These are phyloP conservation scores for Taphrorychus bicolor DNA, from an alignment of 2,888 invertebrate species.

Conservation along the genomic window DNA sequence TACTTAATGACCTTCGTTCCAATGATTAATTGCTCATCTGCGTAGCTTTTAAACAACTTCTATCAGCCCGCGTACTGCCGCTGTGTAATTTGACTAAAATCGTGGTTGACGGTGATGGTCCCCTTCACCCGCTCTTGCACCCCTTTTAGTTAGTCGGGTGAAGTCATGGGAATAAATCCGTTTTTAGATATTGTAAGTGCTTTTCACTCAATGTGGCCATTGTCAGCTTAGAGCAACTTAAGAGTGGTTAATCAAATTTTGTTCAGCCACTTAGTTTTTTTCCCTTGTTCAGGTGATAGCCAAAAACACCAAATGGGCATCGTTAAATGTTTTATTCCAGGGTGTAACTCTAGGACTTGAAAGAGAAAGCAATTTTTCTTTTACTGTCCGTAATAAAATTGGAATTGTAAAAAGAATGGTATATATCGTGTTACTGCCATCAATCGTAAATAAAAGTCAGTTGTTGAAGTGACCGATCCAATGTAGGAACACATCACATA, in stretches of 20 bases:
- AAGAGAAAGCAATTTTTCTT: not conserved
- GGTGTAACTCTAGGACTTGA: not conserved
- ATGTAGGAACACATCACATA: conserved; percentile 46
- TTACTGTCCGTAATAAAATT: not conserved
- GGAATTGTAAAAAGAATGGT: not conserved
- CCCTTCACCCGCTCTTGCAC: conserved; percentile 26
- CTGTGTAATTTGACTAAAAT: conserved; percentile 38
- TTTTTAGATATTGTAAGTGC: conserved; percentile 33
- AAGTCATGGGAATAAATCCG: conserved; percentile 38
- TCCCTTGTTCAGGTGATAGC: not conserved
- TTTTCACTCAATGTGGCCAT: conserved; percentile 24
- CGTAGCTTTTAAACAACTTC: conserved; percentile 34
- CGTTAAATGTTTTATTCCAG: no score
- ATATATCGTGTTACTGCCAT: conserved; percentile 1
- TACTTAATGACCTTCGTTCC: conserved; percentile 54
- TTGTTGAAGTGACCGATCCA: conserved; percentile 51
- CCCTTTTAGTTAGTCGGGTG: conserved; percentile 36
- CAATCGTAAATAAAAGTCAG: conserved; percentile 43
- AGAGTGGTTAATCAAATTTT: not conserved
- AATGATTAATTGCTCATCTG: conserved; percentile 50
- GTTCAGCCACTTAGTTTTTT: not conserved
- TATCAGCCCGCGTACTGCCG: conserved; percentile 30
- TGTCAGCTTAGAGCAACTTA: not conserved
- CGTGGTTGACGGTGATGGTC: conserved; percentile 19
- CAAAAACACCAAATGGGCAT: no score